These are phyloP conservation scores for Hypsopygia costalis DNA, from an alignment of 2,888 invertebrate species.

Conservation along the genomic window DNA sequence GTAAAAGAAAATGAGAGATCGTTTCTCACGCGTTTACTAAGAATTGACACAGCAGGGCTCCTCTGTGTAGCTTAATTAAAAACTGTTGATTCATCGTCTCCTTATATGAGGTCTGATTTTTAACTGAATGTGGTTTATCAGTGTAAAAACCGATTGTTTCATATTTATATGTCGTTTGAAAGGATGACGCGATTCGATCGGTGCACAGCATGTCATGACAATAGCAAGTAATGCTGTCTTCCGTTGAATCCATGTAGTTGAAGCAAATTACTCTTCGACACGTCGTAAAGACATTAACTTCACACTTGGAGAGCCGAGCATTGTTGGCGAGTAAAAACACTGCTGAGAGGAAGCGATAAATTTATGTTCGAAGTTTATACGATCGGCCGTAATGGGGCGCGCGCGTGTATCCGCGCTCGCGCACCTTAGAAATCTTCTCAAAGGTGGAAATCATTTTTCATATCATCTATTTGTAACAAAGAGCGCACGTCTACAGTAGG, in stretches of 20 bases:
- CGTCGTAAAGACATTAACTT: constrained; percentile 69
- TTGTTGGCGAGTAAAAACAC: constrained; percentile 72
- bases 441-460: constrained; percentile 18
- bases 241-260: constrained; percentile 40
- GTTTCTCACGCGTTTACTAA: constrained; percentile 56
- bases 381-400: constrained; percentile 64
- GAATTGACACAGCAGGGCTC: constrained; percentile 38
- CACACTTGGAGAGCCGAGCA: constrained; percentile 51
- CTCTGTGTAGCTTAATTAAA: constrained; percentile 42
- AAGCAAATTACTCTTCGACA: constrained; percentile 62
- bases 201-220: background rate
- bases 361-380: constrained; percentile 75
- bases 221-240: constrained; percentile 30
- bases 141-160: constrained; percentile 1
- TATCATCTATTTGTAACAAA: constrained; percentile 8
- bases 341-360: constrained; percentile 74
- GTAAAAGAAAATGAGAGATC: constrained; percentile 52
- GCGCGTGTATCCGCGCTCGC: constrained; percentile 41
- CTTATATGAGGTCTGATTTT: constrained; percentile 40
- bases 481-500: too few relatives aligned
- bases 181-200: constrained; percentile 5
- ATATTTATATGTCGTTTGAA: background rate
- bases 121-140: constrained; percentile 19
- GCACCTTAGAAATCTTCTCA: constrained; percentile 16
- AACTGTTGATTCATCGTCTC: constrained; percentile 28